Evolutionary conservation across 2,113 vertebrate species (phyloP).

Genomic region (Polypterus bichir): DNA sequence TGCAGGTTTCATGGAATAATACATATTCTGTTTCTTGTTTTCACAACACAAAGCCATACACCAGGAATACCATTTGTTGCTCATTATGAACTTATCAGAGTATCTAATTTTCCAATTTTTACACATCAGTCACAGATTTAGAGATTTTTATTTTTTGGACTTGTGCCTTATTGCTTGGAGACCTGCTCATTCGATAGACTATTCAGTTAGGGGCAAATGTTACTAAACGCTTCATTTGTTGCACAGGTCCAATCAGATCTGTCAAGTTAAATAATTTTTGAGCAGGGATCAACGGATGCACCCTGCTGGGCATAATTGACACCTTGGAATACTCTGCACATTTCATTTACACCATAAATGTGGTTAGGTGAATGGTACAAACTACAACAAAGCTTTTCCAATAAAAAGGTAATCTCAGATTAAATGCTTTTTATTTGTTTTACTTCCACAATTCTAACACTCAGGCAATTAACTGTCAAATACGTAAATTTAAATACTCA

Average conservation of each 20-base stretch:
- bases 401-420: no score
- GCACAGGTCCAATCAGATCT: conserved; percentile 1
- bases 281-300: neutral
- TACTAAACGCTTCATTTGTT: neutral
- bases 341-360: no score
- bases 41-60: no score
- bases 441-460: no score
- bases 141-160: neutral
- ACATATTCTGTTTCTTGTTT: no score
- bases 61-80: neutral
- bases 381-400: no score
- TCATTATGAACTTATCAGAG: neutral
- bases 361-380: no score
- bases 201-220: conserved; percentile 1
- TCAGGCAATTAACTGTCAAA: no score
- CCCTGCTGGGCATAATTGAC: neutral
- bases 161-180: neutral
- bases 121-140: neutral
- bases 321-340: neutral
- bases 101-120: neutral
- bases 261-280: neutral
- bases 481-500: no score
- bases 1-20: no score
- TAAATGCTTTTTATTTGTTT: no score
- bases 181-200: neutral